Conservation (phyloP, 2,797 vertebrate genomes). For the Sternarchorhynchus goeldii region DNA sequence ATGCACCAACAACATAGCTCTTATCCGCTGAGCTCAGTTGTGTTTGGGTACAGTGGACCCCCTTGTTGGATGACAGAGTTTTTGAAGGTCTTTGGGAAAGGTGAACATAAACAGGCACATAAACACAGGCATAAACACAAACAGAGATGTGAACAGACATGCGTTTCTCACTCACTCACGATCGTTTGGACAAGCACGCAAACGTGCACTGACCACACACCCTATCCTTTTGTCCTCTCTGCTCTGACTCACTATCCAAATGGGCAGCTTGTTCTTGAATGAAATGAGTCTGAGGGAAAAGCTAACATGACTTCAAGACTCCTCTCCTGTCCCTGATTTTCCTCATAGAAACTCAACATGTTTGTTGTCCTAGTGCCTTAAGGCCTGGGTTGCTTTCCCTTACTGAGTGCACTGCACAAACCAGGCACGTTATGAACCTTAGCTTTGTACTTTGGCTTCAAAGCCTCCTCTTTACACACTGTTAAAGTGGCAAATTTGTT, state of each 20-base stretch:
- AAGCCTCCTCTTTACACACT: neutral
- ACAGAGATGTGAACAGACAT: conserved; percentile 5
- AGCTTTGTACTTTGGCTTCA: conserved; percentile 9
- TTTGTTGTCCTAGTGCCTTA: conserved; percentile 17
- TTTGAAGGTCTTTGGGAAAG: conserved; percentile 18
- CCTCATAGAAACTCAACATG: neutral
- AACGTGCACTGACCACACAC: neutral
- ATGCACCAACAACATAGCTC: conserved; percentile 3
- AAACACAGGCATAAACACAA: conserved; percentile 54
- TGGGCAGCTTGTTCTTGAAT: no score
- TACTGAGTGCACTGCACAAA: neutral
- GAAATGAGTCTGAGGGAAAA: no score
- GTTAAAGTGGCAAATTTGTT: neutral
- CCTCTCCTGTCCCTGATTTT: no score
- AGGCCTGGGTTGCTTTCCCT: neutral
- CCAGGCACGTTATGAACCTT: neutral
- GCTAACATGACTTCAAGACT: no score
- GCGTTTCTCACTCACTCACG: conserved; percentile 22
- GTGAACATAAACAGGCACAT: conserved; percentile 26
- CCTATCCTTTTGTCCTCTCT: neutral
- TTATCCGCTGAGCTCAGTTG: conserved; percentile 15
- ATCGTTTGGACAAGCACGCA: neutral
- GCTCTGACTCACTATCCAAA: neutral
- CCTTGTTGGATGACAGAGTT: conserved; percentile 14
- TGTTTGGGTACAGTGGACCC: conserved; percentile 28